A percentile compares a stretch with the other conserved stretches of the same genome.
phyloP scores from a whole-genome alignment of 1,140 invertebrate genomes.

The Ridgeia piscesae region DNA sequence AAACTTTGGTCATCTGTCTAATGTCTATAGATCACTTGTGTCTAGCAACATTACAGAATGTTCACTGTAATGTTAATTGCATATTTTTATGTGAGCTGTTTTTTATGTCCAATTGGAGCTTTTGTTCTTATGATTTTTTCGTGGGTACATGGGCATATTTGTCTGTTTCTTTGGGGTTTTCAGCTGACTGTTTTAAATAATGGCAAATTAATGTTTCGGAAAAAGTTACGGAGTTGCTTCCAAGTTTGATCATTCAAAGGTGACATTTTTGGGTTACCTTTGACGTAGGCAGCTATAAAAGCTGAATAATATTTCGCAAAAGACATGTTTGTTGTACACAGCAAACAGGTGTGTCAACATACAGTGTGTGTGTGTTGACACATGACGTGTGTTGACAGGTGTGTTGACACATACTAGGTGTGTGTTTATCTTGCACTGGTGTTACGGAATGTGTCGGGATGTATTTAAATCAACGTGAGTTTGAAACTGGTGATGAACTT shows the following conservation, averaged over 20 bases:
- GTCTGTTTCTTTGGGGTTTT: not conserved
- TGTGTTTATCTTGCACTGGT: not conserved
- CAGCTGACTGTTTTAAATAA: not conserved
- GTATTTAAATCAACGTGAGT: not conserved
- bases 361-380: not conserved
- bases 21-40: not conserved
- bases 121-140: not conserved
- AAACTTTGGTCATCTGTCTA: not conserved
- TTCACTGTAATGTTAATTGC: not conserved
- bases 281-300: no score
- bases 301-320: no score
- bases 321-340: no score
- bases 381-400: not conserved
- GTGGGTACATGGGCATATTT: not conserved
- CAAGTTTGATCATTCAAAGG: no score
- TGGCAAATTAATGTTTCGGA: no score
- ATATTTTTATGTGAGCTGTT: not conserved
- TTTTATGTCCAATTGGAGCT: not conserved
- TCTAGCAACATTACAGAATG: not conserved
- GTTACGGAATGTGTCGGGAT: not conserved
- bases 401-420: not conserved
- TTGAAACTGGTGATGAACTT: not conserved
- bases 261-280: no score
- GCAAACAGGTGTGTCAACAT: not conserved
- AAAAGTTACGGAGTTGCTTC: no score